Conservation (phyloP, 1,140 invertebrate species). For the Leptoteleia sp. region DNA sequence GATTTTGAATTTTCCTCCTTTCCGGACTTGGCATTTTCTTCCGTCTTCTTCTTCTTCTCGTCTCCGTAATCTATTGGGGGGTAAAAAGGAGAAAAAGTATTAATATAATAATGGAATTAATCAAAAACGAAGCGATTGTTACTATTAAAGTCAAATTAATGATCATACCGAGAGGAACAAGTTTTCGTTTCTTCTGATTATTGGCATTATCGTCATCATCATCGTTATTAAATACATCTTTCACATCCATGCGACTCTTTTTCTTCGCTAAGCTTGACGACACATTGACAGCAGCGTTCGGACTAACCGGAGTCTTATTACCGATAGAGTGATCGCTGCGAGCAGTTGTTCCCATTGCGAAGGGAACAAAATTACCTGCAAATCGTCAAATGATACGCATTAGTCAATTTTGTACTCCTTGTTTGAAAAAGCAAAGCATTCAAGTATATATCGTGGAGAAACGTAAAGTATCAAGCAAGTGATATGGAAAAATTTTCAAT, state of each 20-base stretch:
- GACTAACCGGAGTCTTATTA: conserved; percentile 79
- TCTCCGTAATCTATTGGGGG: conserved; percentile 86
- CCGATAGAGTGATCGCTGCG: conserved; percentile 75
- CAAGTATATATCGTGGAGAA: too few relatives aligned
- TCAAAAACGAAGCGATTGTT: conserved; percentile 12
- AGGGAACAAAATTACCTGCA: conserved; percentile 79
- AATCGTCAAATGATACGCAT: background rate
- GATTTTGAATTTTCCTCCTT: conserved; percentile 87
- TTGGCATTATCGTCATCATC: conserved; percentile 89
- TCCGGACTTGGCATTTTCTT: conserved; percentile 84
- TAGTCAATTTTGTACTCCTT: too few relatives aligned
- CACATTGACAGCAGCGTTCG: conserved; percentile 65
- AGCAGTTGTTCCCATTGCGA: conserved; percentile 77
- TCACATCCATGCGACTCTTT: conserved; percentile 90
- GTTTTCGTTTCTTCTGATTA: conserved; percentile 89
- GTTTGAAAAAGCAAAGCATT: too few relatives aligned
- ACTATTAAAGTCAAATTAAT: too few relatives aligned
- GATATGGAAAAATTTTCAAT: too few relatives aligned
- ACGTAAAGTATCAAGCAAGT: too few relatives aligned
- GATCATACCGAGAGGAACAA: conserved; percentile 88
- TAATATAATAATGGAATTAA: conserved; percentile 2
- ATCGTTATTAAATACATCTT: conserved; percentile 95
- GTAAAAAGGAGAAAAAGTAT: background rate
- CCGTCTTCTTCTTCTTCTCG: conserved; percentile 82
- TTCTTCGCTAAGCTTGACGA: conserved; percentile 78